These are phyloP conservation scores for Urocynchramus pylzowi DNA, from an alignment of 2,113 vertebrate genomes.

Conservation along the genomic window DNA sequence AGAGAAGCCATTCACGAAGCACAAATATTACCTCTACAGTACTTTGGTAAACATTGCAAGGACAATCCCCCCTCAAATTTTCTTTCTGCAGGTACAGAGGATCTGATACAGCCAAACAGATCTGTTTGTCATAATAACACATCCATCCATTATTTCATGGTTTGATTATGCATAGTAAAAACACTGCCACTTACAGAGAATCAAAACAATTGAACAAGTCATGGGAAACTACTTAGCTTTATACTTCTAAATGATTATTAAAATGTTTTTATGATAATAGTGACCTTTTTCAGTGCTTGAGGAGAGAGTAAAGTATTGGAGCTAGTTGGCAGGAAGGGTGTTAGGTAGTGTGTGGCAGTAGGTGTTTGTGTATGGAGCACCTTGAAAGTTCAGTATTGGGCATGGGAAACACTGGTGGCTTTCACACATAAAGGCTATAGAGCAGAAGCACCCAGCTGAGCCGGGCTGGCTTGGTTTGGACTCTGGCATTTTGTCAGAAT, in stretches of 20 bases:
- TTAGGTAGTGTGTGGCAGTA: not conserved
- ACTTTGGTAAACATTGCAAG: not conserved
- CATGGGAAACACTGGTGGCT: not conserved
- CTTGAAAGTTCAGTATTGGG: not conserved
- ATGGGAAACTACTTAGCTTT: not conserved
- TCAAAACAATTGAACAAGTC: not conserved
- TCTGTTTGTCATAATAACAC: not conserved
- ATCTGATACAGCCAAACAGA: not conserved
- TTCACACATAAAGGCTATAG: not conserved
- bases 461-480: not conserved
- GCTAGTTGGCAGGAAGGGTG: not conserved
- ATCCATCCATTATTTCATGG: not conserved
- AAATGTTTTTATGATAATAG: not conserved
- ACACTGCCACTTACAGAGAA: not conserved
- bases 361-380: not conserved
- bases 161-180: not conserved
- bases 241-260: not conserved
- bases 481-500: not conserved
- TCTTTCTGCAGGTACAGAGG: not conserved
- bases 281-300: not conserved
- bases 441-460: not conserved
- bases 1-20: not conserved
- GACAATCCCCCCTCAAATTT: rapidly evolving
- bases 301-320: not conserved
- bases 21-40: not conserved